Evolutionary conservation across 2,797 vertebrate genomes (phyloP), one percentile per base, ranked within the genome.

Genomic region (Protonibea diacanthus): DNA sequence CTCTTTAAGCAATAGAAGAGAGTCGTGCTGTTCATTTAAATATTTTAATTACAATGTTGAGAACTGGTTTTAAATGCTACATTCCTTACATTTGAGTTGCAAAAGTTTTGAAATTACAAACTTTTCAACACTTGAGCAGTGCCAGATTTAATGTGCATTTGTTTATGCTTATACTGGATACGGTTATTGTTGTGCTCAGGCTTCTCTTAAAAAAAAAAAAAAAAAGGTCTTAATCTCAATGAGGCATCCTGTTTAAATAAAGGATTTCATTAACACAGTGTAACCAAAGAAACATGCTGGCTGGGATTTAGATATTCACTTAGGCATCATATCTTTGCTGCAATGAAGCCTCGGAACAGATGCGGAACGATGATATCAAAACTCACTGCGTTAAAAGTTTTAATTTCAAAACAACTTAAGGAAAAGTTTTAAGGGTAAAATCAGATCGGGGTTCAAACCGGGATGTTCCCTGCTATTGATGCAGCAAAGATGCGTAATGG

Each of bases 401-500:
- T 11, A 9, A 25, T 48, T 58, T 76, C 1, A 79, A 74, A 67
- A 14, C 20, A 52, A 40, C 60, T 52, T 45, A 38, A 48, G 25
- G 21, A 52, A 29, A 42, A 65, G 27, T 55, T 55, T 58, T 27
- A 29, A 20, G 6, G 23, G 13, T 71, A 56, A 74, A 78, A 69
- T 65, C 29, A 47, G 51, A 78, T 33, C 13, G 14, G 25, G 38
- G 52, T 51, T 70, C 56, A 33, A 63, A 17, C 38, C 10, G n/a
- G 47, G 23, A 38, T 72, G 25, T 52, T 74, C 20, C 61, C 29
- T 51, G 18, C 67, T 20, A 42, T 59, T 49, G 76, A 80, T 79
- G 68, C n/a, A 17, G 2, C 49, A 64, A 70, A 85, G 55, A 74
- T 4, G 9, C 18, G 18, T 81, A 82, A 87, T 74, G 52, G 75